Evolutionary conservation across 2,797 vertebrate genomes (phyloP), one percentile per base, ranked within the genome.

Genomic region (Anas capensis): DNA sequence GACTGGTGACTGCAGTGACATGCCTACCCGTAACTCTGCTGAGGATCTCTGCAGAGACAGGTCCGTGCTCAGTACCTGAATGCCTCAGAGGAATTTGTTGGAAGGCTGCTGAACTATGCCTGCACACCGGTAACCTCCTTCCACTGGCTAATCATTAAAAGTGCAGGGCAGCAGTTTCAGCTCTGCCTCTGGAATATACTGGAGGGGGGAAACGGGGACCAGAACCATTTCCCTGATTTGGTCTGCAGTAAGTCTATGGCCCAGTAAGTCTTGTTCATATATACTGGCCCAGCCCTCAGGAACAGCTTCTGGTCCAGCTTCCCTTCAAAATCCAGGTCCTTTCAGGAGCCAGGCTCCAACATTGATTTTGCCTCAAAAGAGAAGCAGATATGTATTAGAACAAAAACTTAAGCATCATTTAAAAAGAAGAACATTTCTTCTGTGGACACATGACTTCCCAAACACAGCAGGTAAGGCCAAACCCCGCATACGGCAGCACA

Each of bases 391-490:
- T 58, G 86, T 58, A 84, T 40, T 27, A 70, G 68, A 94, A 82
- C 38, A 51, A 82, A 90, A 88, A 72, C 0, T 0, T 44, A 88
- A 88, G 42, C 6, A 16, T 79, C 29, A 54, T 83, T 92, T 81
- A 54, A 68, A 94, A 77, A 40, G 42, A 29, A 90, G 86, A 56
- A 86, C 8, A 11, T 72, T 91, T 80, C 57, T 86, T 64, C 68
- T 85, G 62, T 21, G 38, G 58, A 82, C 76, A 58, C 58, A 88
- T 3, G 1, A 69, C 79, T n/a, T 82, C 88, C 77, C 80, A 76
- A 60, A 76, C 88, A 77, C 54, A 91, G 80, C 60, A 92, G 68
- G 61, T 36, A 65, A 94, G 70, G 58, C 80, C 44, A 53, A 93
- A 73, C 27, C 38, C 73, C 48, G 64, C 87, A 73, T 60, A 93